Conservation (phyloP, 2,113 vertebrate species). For the Brienomyrus longianalis region DNA sequence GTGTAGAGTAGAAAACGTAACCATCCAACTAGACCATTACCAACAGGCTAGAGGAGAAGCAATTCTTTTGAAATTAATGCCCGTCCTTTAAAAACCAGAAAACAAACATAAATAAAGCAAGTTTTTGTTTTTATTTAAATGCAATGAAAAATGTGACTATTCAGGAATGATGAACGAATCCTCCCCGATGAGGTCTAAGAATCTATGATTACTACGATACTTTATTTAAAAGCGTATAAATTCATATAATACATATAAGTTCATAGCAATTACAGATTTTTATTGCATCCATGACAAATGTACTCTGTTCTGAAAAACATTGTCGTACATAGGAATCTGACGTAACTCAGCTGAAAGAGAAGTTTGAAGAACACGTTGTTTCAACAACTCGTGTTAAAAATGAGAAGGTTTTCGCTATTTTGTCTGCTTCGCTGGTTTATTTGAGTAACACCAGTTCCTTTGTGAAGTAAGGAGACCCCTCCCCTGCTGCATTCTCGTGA, state of each 20-base stretch:
- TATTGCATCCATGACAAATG: neutral
- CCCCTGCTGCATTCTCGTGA: neutral
- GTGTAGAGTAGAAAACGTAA: neutral
- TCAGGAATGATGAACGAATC: neutral
- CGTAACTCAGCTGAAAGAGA: neutral
- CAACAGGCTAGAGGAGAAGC: neutral
- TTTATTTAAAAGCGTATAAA: neutral
- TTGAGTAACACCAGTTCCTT: neutral
- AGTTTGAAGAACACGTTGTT: neutral
- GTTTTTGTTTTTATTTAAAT: neutral
- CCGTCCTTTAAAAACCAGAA: neutral
- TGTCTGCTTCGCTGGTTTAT: neutral
- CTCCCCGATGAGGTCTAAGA: neutral
- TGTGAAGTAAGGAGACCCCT: neutral
- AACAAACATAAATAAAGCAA: neutral
- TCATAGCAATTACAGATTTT: neutral
- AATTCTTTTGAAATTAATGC: neutral
- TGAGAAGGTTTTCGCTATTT: neutral
- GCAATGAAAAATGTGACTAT: neutral
- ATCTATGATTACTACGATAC: neutral
- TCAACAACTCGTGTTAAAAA: neutral
- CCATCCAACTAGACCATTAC: neutral
- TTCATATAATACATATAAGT: neutral
- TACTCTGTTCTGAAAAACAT: neutral
- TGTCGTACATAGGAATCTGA: neutral